phyloP scores from a whole-genome alignment of 2,797 vertebrate genomes.

The Gallirallus australis region DNA sequence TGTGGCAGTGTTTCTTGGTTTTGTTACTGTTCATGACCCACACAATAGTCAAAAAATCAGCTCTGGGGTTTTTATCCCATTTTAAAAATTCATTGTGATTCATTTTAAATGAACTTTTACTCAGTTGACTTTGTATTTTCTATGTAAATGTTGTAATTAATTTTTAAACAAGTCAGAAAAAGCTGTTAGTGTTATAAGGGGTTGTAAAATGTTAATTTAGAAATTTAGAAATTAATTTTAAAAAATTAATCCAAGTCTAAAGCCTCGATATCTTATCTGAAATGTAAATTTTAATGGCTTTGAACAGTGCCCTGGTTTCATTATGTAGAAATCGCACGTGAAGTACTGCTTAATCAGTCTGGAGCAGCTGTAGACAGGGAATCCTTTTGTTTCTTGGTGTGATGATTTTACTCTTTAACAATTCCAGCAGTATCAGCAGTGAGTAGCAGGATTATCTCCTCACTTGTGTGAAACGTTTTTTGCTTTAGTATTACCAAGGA shows the following conservation, averaged over 20 bases:
- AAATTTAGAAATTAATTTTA: background rate
- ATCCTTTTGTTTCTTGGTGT: background rate
- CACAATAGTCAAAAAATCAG: background rate
- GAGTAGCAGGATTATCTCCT: background rate
- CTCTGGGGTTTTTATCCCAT: background rate
- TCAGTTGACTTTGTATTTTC: background rate
- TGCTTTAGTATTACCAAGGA: background rate
- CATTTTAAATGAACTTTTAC: background rate
- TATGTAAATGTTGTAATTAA: background rate
- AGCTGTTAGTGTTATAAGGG: background rate
- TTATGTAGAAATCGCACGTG: background rate
- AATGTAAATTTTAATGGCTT: background rate
- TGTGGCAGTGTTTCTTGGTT: background rate
- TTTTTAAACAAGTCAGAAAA: slow-evolving; percentile 13
- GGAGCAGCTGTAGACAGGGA: background rate
- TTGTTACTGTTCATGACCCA: background rate
- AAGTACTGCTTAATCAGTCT: background rate
- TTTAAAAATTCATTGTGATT: background rate
- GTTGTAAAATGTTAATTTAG: slow-evolving; percentile 7
- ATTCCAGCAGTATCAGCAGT: background rate
- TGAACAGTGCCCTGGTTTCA: background rate
- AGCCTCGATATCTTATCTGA: background rate
- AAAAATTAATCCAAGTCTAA: background rate
- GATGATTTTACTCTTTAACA: background rate
- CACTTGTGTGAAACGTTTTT: background rate